Evolutionary conservation across 2,113 vertebrate genomes (phyloP).

Genomic region (Nettapus auritus): DNA sequence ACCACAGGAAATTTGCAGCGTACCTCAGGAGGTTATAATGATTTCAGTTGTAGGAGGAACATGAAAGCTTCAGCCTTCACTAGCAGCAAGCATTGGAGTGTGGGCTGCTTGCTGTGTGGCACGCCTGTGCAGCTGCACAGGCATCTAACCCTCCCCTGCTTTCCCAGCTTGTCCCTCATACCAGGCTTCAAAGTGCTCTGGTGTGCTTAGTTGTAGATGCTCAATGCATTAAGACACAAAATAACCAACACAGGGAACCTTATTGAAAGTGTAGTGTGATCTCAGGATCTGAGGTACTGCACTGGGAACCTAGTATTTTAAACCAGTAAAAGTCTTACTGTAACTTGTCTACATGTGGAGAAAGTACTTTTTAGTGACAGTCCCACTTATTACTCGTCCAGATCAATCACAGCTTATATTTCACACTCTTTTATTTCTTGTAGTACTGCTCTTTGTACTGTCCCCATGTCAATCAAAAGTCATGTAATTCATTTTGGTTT

Average conservation of each 20-base stretch:
- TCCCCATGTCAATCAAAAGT: neutral
- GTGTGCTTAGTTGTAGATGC: neutral
- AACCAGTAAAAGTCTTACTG: neutral
- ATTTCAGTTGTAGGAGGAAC: neutral
- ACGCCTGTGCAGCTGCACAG: neutral
- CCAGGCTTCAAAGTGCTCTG: neutral
- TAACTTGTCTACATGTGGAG: neutral
- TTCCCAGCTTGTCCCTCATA: neutral
- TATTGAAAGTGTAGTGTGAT: rapidly evolving
- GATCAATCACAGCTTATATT: neutral
- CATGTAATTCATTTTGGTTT: neutral
- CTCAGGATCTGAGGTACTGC: neutral
- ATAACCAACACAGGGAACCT: neutral
- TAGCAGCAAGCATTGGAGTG: neutral
- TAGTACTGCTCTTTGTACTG: neutral
- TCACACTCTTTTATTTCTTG: neutral
- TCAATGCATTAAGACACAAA: neutral
- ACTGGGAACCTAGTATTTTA: rapidly evolving
- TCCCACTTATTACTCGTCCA: neutral
- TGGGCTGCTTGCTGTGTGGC: neutral
- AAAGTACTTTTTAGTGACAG: neutral
- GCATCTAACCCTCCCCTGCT: neutral
- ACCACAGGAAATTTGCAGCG: neutral
- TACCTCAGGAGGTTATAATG: neutral
- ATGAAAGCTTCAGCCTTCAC: neutral